Evolutionary conservation across 2,113 vertebrate genomes (phyloP).

Genomic region (Toxotes jaculatrix): DNA sequence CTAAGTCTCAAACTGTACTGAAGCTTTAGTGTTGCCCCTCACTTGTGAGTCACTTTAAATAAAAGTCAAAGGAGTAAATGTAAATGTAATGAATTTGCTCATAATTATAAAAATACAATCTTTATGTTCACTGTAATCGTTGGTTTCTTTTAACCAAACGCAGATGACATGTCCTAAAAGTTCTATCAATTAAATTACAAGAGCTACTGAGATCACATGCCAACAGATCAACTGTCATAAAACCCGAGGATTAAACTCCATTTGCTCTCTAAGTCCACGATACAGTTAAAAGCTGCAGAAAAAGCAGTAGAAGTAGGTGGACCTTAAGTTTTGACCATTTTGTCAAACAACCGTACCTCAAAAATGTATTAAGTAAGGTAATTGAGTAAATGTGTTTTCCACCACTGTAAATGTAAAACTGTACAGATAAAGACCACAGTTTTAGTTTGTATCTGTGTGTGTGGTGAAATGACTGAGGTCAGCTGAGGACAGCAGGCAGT

Average conservation of each 20-base stretch:
- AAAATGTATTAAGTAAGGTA: background rate
- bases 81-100: too few species aligned
- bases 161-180: too few species aligned
- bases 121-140: background rate
- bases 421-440: slow-evolving; percentile 1
- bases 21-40: too few species aligned
- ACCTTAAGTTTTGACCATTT: background rate
- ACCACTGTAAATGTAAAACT: background rate
- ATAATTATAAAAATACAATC: background rate
- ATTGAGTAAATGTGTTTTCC: slow-evolving; percentile 1
- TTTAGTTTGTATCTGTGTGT: background rate
- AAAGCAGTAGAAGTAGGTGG: background rate
- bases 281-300: background rate
- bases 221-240: too few species aligned
- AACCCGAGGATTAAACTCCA: too few species aligned
- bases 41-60: too few species aligned
- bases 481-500: slow-evolving; percentile 54
- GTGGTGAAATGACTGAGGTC: slow-evolving; percentile 16
- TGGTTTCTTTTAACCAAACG: too few species aligned
- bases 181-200: too few species aligned
- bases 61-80: too few species aligned
- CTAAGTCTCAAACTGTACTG: too few species aligned
- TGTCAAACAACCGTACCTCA: background rate
- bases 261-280: background rate
- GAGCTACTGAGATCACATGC: too few species aligned